Percentiles rank a stretch among this genome's conserved stretches.
phyloP scores from a whole-genome alignment of 2,113 vertebrate species.

The Patagioenas fasciata region DNA sequence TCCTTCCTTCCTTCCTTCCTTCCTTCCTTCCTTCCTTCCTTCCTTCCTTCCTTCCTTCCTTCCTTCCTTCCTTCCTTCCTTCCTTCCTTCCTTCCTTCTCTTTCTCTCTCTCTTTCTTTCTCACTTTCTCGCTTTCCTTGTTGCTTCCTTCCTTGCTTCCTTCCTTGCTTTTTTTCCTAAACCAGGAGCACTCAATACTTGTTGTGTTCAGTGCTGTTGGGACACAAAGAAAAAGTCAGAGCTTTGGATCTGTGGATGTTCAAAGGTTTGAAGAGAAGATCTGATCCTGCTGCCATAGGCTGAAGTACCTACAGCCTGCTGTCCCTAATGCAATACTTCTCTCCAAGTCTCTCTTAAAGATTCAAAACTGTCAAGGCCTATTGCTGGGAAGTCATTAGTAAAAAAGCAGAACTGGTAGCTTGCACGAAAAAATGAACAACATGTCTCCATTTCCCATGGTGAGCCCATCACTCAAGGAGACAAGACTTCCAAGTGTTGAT shows the following conservation, averaged over 20 bases:
- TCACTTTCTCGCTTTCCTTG: too few species aligned
- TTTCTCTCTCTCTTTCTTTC: too few species aligned
- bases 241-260: not conserved
- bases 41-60: too few species aligned
- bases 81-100: too few species aligned
- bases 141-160: too few species aligned
- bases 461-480: not conserved
- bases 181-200: not conserved
- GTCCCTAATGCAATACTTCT: not conserved
- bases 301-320: not conserved
- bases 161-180: not conserved
- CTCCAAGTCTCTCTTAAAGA: not conserved
- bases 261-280: not conserved
- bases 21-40: too few species aligned
- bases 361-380: not conserved
- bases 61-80: too few species aligned
- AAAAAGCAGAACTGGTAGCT: not conserved
- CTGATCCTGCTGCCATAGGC: not conserved
- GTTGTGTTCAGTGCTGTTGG: not conserved
- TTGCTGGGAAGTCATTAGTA: not conserved
- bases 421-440: not conserved
- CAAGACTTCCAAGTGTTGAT: not conserved
- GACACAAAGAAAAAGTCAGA: not conserved
- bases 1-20: too few species aligned
- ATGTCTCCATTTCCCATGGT: accelerated